Conservation (phyloP, 2,797 vertebrate genomes). For the Sebastes oblongus region DNA sequence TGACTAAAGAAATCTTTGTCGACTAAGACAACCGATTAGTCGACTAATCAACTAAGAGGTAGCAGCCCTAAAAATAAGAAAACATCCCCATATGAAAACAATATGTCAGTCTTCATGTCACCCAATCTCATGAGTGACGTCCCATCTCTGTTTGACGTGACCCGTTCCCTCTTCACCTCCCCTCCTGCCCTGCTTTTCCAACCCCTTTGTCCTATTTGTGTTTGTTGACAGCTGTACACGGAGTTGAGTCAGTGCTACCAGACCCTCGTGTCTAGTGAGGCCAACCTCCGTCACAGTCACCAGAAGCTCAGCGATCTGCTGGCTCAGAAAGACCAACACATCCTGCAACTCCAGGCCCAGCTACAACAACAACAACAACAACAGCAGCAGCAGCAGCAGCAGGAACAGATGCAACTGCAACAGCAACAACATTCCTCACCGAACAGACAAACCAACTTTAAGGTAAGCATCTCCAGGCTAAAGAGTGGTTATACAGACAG, state of each 20-base stretch:
- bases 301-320: conserved; percentile 83
- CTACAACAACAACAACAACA: conserved; percentile 73
- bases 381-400: conserved; percentile 55
- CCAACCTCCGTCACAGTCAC: conserved; percentile 83
- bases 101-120: not conserved
- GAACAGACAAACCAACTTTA: conserved; percentile 77
- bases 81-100: not conserved
- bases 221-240: conserved; percentile 86
- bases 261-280: conserved; percentile 85
- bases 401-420: conserved; percentile 49
- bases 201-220: conserved; percentile 17
- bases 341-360: conserved; percentile 85
- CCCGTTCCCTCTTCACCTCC: not conserved
- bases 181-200: not conserved
- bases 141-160: not conserved
- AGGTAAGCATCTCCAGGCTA: conserved; percentile 76
- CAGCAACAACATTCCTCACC: conserved; percentile 58
- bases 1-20: not conserved
- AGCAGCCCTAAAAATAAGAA: not conserved
- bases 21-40: not conserved
- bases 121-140: conserved; percentile 9
- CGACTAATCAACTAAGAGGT: not conserved
- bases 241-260: conserved; percentile 90
- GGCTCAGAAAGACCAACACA: conserved; percentile 84
- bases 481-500: not conserved